phyloP scores from a whole-genome alignment of 2,113 vertebrate species.

The Salvator merianae region DNA sequence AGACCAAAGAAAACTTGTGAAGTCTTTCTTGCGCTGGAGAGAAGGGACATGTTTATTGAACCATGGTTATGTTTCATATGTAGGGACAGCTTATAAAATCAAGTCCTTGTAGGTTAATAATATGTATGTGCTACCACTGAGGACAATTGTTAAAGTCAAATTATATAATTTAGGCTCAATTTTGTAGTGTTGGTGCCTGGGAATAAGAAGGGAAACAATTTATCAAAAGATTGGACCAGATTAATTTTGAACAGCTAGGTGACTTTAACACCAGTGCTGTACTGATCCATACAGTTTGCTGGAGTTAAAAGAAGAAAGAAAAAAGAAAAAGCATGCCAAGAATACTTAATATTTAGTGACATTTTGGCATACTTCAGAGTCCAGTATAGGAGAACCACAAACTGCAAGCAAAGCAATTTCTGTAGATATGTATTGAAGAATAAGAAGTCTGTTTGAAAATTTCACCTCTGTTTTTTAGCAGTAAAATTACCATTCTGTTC shows the following conservation, averaged over 20 bases:
- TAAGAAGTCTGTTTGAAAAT: not conserved
- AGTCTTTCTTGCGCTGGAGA: too few relatives aligned
- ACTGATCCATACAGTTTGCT: not conserved
- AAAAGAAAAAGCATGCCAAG: too few relatives aligned
- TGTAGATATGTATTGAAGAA: not conserved
- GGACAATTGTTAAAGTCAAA: too few relatives aligned
- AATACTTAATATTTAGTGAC: not conserved
- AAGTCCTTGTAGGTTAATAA: not conserved
- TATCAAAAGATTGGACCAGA: not conserved
- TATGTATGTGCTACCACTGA: too few relatives aligned
- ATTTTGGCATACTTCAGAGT: not conserved
- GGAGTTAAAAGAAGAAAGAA: not conserved
- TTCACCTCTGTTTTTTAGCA: not conserved
- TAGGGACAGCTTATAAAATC: not conserved
- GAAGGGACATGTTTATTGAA: too few relatives aligned
- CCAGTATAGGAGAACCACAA: not conserved
- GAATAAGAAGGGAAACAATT: not conserved
- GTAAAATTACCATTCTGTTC: not conserved
- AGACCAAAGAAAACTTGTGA: not conserved
- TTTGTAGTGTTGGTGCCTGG: not conserved
- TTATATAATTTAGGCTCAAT: not conserved
- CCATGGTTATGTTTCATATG: too few relatives aligned
- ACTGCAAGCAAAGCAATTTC: not conserved
- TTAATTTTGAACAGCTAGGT: not conserved
- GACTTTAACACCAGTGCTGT: not conserved